A percentile compares a stretch with the other conserved stretches of the same genome.
Conservation (phyloP, 2,797 vertebrate genomes). For the Acanthurus tractus region DNA sequence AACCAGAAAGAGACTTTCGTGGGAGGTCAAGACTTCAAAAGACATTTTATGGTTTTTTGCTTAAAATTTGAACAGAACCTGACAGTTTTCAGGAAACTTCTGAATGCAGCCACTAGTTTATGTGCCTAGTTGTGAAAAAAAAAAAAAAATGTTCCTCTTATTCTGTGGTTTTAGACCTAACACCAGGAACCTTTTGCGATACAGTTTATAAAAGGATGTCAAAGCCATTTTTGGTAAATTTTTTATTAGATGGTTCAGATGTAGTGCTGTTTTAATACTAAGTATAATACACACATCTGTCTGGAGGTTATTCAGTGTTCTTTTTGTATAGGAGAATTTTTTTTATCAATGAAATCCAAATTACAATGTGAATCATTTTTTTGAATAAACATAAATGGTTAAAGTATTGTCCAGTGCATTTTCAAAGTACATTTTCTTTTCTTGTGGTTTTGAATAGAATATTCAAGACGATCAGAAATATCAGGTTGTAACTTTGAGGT, state of each 20-base stretch:
- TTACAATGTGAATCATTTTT: slow-evolving; percentile 80
- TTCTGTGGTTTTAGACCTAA: slow-evolving; percentile 80
- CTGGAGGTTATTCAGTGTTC: slow-evolving; percentile 79
- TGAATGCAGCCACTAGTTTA: slow-evolving; percentile 85
- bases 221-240: slow-evolving; percentile 89
- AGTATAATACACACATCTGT: slow-evolving; percentile 81
- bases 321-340: slow-evolving; percentile 84
- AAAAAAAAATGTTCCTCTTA: slow-evolving; percentile 63
- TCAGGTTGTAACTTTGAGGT: background rate
- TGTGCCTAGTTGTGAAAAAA: slow-evolving; percentile 85
- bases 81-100: slow-evolving; percentile 75
- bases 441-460: background rate
- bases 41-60: slow-evolving; percentile 60
- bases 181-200: slow-evolving; percentile 81
- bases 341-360: slow-evolving; percentile 78
- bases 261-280: slow-evolving; percentile 84
- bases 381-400: slow-evolving; percentile 84
- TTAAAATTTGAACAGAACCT: slow-evolving; percentile 72
- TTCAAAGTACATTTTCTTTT: slow-evolving; percentile 5
- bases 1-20: slow-evolving; percentile 64
- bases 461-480: background rate
- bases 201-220: slow-evolving; percentile 88
- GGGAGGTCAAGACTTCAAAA: slow-evolving; percentile 76
- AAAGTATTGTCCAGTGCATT: slow-evolving; percentile 57
- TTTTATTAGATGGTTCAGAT: slow-evolving; percentile 83